Evolutionary conservation across 2,888 invertebrate species (phyloP).

Genomic region (Bursaphelenchus okinawaensis): DNA sequence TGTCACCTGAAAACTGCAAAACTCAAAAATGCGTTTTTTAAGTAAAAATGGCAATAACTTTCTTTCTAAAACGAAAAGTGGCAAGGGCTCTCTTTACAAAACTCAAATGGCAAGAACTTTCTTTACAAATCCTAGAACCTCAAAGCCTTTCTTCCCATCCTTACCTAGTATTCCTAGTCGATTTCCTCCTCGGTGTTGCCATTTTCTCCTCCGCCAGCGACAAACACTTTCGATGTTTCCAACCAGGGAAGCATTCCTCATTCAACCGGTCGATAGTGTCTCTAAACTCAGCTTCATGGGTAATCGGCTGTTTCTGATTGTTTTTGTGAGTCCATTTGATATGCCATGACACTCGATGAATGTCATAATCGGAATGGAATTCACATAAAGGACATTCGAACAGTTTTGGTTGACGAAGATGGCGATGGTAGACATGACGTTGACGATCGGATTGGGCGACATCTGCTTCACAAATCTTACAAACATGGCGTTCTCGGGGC

Average conservation of each 20-base stretch:
- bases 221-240: slow-evolving; percentile 30
- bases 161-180: too few relatives aligned
- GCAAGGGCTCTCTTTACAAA: too few relatives aligned
- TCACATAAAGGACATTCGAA: slow-evolving; percentile 44
- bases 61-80: too few relatives aligned
- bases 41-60: too few relatives aligned
- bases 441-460: slow-evolving; percentile 47
- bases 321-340: slow-evolving; percentile 43
- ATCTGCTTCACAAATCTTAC: slow-evolving; percentile 31
- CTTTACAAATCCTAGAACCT: too few relatives aligned
- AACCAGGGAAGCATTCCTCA: slow-evolving; percentile 48
- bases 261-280: slow-evolving; percentile 38
- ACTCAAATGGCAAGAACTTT: too few relatives aligned
- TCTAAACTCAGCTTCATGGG: slow-evolving; percentile 35
- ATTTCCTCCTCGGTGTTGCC: neutral
- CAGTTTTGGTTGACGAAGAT: slow-evolving; percentile 20
- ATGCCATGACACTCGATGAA: slow-evolving; percentile 39
- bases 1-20: slow-evolving; percentile 20
- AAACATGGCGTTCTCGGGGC: slow-evolving; percentile 37
- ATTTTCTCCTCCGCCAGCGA: neutral
- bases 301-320: slow-evolving; percentile 35
- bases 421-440: slow-evolving; percentile 26
- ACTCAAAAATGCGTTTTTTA: slow-evolving; percentile 20
- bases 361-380: slow-evolving; percentile 33
- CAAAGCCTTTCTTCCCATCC: too few relatives aligned